Evolutionary conservation across 2,888 invertebrate species (phyloP), one percentile per base, ranked within the genome.

Genomic region (Cartodere bifasciata): DNA sequence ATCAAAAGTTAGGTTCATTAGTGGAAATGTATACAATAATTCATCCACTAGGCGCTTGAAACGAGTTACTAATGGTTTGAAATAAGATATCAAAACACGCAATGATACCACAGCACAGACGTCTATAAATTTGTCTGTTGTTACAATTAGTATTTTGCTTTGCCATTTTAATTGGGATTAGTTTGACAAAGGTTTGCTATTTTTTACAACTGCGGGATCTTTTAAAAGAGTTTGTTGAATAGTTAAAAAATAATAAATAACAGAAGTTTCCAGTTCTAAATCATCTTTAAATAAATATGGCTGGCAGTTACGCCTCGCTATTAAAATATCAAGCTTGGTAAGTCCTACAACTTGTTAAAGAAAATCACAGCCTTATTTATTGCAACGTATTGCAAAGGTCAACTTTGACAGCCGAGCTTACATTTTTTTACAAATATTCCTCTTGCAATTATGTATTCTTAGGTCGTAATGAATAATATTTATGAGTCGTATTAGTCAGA

Each of bases 51-150:
- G 45, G 45, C 46, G 50, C 44, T 40, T 46, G 47, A 43, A 48
- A 47, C 51, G 47, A 50, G 52, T 53, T 50, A 49, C 56, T 58
- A 58, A 60, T 60, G 57, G 55, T 45, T 49, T 58, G 59, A 60
- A 60, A 60, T 58, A 60, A 60, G 58, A 60, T 60, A 60, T 60
- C 58, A 56, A 51, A 52, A 49, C 59, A 60, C 57, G 59, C 59
- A 58, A 57, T 58, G 57, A 57, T 57, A 57, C 51, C 49, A 40
- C 42, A 36, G 36, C 36, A 33, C 40, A 44, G 37, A 50, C 42
- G 45, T 40, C 49, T 43, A 55, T 56, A 56, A 56, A 57, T 57
- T 55, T 49, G 51, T 53, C 49, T 43, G 49, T 39, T 44, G 44
- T 51, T 51, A 53, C 47, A 49, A 52, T n/a, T n/a, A n/a, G n/a